Evolutionary conservation across 2,113 vertebrate genomes (phyloP).

Genomic region (Rhagologus leucostigma): DNA sequence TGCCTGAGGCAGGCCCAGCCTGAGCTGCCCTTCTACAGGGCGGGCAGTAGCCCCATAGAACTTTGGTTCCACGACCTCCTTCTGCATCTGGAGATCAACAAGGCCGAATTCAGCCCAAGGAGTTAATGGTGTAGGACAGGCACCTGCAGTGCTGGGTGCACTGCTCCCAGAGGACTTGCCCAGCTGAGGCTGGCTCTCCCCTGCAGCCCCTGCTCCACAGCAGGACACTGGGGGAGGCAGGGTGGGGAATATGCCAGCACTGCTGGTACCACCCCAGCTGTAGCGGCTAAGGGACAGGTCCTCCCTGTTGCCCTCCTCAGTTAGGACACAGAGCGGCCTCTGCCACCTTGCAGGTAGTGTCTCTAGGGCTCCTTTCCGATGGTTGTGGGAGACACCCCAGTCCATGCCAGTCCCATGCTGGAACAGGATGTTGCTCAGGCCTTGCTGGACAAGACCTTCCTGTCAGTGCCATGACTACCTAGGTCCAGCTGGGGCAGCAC

Average conservation of each 20-base stretch:
- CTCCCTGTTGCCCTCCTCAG: background rate
- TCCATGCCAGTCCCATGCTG: background rate
- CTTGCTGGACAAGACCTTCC: background rate
- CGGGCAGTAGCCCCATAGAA: background rate
- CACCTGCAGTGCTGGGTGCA: accelerated
- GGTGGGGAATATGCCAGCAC: too few relatives aligned
- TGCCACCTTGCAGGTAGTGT: background rate
- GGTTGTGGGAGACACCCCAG: background rate
- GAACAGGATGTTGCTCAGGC: background rate
- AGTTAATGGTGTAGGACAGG: background rate
- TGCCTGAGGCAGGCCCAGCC: background rate
- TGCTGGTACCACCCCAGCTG: background rate
- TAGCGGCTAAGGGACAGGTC: background rate
- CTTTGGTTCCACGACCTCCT: background rate
- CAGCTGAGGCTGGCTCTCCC: background rate
- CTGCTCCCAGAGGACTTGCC: background rate
- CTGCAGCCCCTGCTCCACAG: background rate
- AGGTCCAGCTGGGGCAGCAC: background rate
- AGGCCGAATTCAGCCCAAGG: background rate
- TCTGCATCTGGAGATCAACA: background rate
- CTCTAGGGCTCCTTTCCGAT: background rate
- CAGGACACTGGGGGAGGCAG: background rate
- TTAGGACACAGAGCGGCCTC: background rate
- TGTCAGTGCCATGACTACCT: background rate
- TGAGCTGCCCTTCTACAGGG: background rate